Evolutionary conservation across 2,797 vertebrate genomes (phyloP).

Genomic region (Thamnophis elegans): DNA sequence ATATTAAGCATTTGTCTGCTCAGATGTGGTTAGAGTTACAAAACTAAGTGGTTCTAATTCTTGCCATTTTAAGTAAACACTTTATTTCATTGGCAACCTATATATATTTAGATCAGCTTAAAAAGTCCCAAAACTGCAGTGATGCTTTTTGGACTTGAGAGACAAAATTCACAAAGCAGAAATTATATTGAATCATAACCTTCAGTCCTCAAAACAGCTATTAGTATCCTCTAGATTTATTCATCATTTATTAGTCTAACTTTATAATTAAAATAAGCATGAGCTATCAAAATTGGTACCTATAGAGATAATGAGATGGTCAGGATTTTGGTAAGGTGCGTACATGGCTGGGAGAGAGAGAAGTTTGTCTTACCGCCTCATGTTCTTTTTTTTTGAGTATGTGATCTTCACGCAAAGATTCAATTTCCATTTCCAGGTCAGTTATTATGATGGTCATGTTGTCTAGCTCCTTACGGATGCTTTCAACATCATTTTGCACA

Average conservation of each 20-base stretch:
- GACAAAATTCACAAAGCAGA: neutral
- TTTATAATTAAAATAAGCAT: neutral
- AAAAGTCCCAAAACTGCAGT: neutral
- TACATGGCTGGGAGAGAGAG: neutral
- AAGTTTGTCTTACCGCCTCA: constrained; percentile 68
- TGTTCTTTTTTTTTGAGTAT: constrained; percentile 78
- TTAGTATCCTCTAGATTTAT: neutral
- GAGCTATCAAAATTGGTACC: neutral
- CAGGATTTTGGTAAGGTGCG: neutral
- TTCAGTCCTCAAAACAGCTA: neutral
- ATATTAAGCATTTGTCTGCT: constrained; percentile 19
- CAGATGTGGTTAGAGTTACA: constrained; percentile 27
- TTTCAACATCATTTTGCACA: constrained; percentile 73
- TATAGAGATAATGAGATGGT: neutral
- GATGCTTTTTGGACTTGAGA: neutral
- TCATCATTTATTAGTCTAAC: neutral
- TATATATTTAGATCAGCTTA: neutral
- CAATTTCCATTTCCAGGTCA: constrained; percentile 79
- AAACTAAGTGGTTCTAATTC: constrained; percentile 26
- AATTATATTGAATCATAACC: neutral
- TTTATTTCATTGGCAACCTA: constrained; percentile 16
- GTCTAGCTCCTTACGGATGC: constrained; percentile 74
- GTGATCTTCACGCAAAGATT: constrained; percentile 76
- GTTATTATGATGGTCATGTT: constrained; percentile 78
- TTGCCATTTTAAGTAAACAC: neutral